Conservation (phyloP, 2,888 invertebrate genomes). For the Phragmatobia fuliginosa region DNA sequence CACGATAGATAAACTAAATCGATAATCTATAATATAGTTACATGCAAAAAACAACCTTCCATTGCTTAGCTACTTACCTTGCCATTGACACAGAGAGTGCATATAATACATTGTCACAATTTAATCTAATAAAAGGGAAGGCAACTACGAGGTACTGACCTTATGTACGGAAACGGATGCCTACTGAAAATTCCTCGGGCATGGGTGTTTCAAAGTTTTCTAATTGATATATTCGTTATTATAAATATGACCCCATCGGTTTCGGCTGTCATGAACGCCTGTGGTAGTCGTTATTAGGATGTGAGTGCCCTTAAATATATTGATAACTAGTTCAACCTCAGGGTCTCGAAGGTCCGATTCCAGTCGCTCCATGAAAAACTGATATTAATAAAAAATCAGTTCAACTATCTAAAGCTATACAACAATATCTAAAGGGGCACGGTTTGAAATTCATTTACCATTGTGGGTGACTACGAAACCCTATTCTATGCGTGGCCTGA, state of each 20-base stretch:
- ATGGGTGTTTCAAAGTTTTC: slow-evolving; percentile 14
- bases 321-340: no score
- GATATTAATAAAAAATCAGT: no score
- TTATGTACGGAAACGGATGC: slow-evolving; percentile 21
- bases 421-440: no score
- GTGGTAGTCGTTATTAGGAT: no score
- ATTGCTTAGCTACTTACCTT: slow-evolving; percentile 2
- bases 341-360: no score
- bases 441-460: no score
- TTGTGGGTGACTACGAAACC: no score
- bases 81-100: slow-evolving; percentile 16
- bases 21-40: not conserved
- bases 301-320: no score
- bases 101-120: not conserved
- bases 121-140: slow-evolving; percentile 21
- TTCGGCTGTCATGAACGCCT: no score
- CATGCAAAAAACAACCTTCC: not conserved
- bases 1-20: not conserved
- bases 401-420: no score
- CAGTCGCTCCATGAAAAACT: no score
- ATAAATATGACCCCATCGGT: not conserved
- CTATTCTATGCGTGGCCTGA: no score
- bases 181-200: slow-evolving; percentile 8
- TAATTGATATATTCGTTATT: not conserved
- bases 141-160: not conserved